These are phyloP conservation scores for Bombyx huttoni DNA, from an alignment of 2,888 invertebrate genomes.

Conservation along the genomic window DNA sequence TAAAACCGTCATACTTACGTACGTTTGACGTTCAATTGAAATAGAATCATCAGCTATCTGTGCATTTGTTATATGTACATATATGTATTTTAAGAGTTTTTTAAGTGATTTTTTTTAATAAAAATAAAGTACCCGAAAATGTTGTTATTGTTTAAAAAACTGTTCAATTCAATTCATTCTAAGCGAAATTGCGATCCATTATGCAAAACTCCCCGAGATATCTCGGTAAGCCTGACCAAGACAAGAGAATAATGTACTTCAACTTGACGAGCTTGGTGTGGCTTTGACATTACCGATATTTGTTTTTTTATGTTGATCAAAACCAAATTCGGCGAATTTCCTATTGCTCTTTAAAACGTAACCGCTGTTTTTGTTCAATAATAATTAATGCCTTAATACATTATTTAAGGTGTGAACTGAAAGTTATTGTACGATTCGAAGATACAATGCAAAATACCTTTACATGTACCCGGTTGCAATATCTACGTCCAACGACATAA, in stretches of 20 bases:
- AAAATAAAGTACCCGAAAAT: neutral
- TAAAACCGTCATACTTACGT: too few species aligned
- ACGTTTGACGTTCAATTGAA: too few species aligned
- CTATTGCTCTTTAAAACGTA: neutral
- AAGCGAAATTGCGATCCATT: conserved; percentile 3
- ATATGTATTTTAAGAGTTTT: neutral
- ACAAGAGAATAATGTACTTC: conserved; percentile 12
- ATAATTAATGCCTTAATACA: too few species aligned
- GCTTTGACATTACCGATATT: neutral
- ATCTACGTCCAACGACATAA: too few species aligned
- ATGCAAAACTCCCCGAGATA: conserved; percentile 5
- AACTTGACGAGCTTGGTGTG: neutral
- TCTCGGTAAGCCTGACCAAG: conserved; percentile 12
- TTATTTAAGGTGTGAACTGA: too few species aligned
- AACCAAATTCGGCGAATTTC: neutral
- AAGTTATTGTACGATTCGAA: too few species aligned
- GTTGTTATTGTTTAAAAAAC: neutral
- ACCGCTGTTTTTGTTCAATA: too few species aligned
- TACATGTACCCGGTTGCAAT: too few species aligned
- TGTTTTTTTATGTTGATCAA: neutral
- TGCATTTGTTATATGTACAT: too few species aligned
- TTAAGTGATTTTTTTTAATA: neutral
- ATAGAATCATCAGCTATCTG: too few species aligned
- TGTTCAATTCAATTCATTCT: neutral
- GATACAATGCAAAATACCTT: too few species aligned